These are phyloP conservation scores for Pluvialis apricaria DNA, from an alignment of 2,113 vertebrate genomes.

Conservation along the genomic window DNA sequence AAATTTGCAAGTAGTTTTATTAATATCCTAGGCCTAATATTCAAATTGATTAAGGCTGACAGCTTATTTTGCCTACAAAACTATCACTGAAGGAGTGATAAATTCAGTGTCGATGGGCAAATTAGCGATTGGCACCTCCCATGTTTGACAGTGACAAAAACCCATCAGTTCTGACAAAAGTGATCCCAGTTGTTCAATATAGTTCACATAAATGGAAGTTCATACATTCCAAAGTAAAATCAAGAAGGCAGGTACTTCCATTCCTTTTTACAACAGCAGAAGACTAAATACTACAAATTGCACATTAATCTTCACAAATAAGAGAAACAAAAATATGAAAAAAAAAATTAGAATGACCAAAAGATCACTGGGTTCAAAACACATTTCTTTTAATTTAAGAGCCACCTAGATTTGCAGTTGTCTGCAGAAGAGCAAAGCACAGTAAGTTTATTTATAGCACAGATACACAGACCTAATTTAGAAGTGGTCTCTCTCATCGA, in stretches of 20 bases:
- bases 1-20: not conserved
- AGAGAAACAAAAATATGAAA: not conserved
- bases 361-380: not conserved
- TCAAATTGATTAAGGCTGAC: not conserved
- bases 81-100: not conserved
- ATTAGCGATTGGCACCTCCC: not conserved
- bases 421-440: not conserved
- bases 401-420: not conserved
- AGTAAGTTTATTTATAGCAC: constrained; percentile 23
- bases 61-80: not conserved
- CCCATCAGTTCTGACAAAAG: not conserved
- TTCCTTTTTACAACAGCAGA: not conserved
- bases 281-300: not conserved
- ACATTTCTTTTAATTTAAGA: not conserved
- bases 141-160: not conserved
- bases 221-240: not conserved
- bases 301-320: not conserved
- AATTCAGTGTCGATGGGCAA: not conserved
- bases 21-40: not conserved
- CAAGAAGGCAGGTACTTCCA: not conserved
- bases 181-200: not conserved
- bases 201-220: not conserved
- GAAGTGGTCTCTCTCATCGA: constrained; percentile 17
- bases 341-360: not conserved
- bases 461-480: constrained; percentile 35